A percentile compares a stretch with the other conserved stretches of the same genome.
Evolutionary conservation across 1,140 invertebrate species (phyloP).

Genomic region (Ooceraea biroi): DNA sequence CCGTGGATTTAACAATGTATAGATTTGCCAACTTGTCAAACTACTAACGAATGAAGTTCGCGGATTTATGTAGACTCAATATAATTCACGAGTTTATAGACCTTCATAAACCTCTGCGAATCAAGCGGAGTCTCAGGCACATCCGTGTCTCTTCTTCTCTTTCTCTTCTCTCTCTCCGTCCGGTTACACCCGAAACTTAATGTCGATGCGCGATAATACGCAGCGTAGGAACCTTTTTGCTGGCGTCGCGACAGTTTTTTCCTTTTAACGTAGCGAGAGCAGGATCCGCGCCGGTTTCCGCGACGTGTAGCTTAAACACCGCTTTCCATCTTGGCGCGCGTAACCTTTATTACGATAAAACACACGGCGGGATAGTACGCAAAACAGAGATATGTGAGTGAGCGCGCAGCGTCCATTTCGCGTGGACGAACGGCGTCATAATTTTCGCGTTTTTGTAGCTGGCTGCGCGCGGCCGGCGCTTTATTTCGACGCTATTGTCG

Average conservation of each 20-base stretch:
- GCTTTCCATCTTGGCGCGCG: conserved; percentile 20
- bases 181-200: neutral
- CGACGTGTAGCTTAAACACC: neutral
- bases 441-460: conserved; percentile 60
- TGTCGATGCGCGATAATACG: neutral
- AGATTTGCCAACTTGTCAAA: conserved; percentile 23
- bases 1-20: conserved; percentile 37
- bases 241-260: neutral
- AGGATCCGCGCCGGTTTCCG: neutral
- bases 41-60: conserved; percentile 55
- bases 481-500: conserved; percentile 54
- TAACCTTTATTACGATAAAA: conserved; percentile 59
- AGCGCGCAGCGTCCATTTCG: conserved; percentile 33
- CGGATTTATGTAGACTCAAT: conserved; percentile 29
- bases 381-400: conserved; percentile 47
- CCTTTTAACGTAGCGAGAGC: neutral
- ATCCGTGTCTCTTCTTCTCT: too few relatives aligned
- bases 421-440: conserved; percentile 50
- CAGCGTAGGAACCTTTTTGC: neutral
- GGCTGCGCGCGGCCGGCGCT: conserved; percentile 7
- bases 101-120: neutral
- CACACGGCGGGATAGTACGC: conserved; percentile 6
- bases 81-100: conserved; percentile 36
- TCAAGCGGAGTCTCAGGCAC: neutral
- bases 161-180: too few relatives aligned